Evolutionary conservation across 2,113 vertebrate species (phyloP).

Genomic region (Otolemur garnettii): DNA sequence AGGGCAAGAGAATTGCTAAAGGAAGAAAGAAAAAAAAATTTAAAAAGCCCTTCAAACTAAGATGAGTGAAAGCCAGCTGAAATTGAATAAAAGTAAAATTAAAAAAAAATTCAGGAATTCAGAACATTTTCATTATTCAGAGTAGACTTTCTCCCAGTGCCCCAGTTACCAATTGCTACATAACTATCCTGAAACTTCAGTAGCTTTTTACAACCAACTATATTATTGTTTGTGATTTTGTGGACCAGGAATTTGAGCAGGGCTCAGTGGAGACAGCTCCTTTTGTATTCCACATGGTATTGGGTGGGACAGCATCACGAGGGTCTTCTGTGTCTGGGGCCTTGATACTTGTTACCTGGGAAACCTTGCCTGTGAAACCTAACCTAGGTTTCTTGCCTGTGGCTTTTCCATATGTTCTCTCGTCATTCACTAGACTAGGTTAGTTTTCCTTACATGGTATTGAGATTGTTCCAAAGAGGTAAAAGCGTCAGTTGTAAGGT

Average conservation of each 20-base stretch:
- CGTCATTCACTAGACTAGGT: background rate
- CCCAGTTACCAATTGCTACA: background rate
- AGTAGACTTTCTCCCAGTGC: background rate
- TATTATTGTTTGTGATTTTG: background rate
- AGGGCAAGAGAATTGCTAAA: no score
- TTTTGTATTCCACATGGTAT: background rate
- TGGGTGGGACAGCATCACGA: background rate
- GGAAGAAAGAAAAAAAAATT: no score
- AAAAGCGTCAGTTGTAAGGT: background rate
- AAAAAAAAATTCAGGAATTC: background rate
- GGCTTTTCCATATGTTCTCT: background rate
- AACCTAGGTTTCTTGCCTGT: background rate
- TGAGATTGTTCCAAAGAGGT: conserved; percentile 13
- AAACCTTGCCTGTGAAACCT: no score
- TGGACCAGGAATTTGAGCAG: conserved; percentile 26
- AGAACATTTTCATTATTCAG: background rate
- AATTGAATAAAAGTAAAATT: background rate
- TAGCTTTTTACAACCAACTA: background rate
- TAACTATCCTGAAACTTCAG: background rate
- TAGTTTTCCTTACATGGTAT: background rate
- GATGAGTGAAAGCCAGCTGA: no score
- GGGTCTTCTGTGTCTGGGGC: background rate
- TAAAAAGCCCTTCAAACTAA: no score
- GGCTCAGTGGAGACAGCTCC: background rate
- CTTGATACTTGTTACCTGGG: background rate